Percentiles rank a stretch among this genome's conserved stretches.
These are phyloP conservation scores for Halcyon chelicuti DNA, from an alignment of 2,797 vertebrate species.

Conservation along the genomic window DNA sequence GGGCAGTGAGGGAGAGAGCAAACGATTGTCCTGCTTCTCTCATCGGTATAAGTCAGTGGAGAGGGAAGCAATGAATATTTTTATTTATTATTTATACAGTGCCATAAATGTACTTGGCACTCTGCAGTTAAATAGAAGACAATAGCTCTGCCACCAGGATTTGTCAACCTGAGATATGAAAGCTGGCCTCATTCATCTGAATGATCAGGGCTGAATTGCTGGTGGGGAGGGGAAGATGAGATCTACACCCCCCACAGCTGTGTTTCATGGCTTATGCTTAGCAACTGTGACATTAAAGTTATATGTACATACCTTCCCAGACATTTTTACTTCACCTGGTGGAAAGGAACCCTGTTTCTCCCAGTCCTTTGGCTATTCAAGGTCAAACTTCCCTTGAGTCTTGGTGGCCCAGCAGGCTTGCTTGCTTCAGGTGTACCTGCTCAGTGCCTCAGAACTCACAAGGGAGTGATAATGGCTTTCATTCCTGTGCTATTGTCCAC, in stretches of 20 bases:
- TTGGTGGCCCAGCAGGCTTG: background rate
- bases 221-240: background rate
- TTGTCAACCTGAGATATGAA: slow-evolving; percentile 15
- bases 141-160: background rate
- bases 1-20: background rate
- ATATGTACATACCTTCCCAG: background rate
- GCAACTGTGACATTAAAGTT: background rate
- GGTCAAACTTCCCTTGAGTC: background rate
- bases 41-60: background rate
- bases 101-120: slow-evolving; percentile 46
- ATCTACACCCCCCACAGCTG: background rate
- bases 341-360: background rate
- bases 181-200: slow-evolving; percentile 5
- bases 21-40: slow-evolving; percentile 34
- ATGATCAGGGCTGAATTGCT: background rate
- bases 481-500: background rate
- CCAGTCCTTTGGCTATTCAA: background rate
- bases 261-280: background rate
- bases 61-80: slow-evolving; percentile 40
- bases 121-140: slow-evolving; percentile 48
- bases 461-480: background rate
- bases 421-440: background rate
- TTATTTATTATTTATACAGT: slow-evolving; percentile 60
- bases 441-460: background rate
- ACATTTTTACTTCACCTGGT: background rate